Conservation (phyloP, 2,888 invertebrate species). For the Alsophila aescularia region DNA sequence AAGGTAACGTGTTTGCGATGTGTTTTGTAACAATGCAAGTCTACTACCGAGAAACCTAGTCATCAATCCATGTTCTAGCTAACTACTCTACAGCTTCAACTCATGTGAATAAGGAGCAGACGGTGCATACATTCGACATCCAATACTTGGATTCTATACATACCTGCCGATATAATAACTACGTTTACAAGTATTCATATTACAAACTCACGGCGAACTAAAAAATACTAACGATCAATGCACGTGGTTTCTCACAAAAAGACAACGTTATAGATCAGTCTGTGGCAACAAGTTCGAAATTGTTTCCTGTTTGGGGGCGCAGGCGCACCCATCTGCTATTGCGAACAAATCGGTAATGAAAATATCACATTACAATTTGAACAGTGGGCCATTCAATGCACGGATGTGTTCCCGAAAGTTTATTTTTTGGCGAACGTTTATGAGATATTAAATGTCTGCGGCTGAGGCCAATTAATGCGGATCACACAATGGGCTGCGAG, state of each 20-base stretch:
- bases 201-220: conserved; percentile 35
- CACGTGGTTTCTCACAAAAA: conserved; percentile 56
- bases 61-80: conserved; percentile 11
- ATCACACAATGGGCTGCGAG: conserved; percentile 62
- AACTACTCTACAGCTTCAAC: conserved; percentile 23
- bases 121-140: conserved; percentile 51
- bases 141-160: conserved; percentile 45
- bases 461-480: conserved; percentile 77
- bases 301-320: conserved; percentile 75
- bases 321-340: conserved; percentile 75
- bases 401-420: conserved; percentile 36
- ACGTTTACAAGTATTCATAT: conserved; percentile 58
- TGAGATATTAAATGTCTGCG: conserved; percentile 78
- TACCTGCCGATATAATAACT: conserved; percentile 57
- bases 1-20: conserved; percentile 6
- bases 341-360: conserved; percentile 75
- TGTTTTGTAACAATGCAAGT: conserved; percentile 15
- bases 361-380: conserved; percentile 76
- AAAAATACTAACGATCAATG: conserved; percentile 52
- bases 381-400: conserved; percentile 41
- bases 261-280: conserved; percentile 55
- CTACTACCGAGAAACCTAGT: background rate
- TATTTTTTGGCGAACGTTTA: conserved; percentile 63
- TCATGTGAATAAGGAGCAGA: conserved; percentile 40
- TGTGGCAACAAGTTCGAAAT: conserved; percentile 72